Conservation (phyloP, 2,113 vertebrate species). For the Platysteira castanea region DNA sequence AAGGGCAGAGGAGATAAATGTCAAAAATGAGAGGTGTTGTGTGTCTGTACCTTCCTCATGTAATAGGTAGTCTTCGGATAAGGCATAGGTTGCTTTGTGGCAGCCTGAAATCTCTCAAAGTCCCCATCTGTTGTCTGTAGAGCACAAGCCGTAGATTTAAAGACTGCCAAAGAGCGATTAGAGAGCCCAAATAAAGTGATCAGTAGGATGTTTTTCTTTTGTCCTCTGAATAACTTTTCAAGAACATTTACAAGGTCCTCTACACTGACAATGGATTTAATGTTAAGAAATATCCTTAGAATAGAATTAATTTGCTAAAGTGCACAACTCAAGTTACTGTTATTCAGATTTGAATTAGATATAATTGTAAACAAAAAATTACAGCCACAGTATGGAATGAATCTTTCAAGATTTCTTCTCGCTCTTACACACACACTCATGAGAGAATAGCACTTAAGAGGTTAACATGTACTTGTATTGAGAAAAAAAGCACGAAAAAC, state of each 20-base stretch:
- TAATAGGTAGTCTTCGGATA: not conserved
- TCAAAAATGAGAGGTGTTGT: not conserved
- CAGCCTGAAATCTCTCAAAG: not conserved
- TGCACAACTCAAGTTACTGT: not conserved
- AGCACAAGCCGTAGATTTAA: not conserved
- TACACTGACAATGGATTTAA: not conserved
- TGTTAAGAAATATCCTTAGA: not conserved
- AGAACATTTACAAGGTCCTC: not conserved
- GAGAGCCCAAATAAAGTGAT: not conserved
- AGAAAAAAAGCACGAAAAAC: not conserved
- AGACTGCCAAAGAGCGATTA: not conserved
- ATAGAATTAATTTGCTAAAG: not conserved
- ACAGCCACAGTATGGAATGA: not conserved
- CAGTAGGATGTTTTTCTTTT: not conserved
- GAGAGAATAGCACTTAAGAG: not conserved
- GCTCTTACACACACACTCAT: fast-evolving
- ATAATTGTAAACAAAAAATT: not conserved
- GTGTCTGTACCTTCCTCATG: not conserved
- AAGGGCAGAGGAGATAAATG: not conserved
- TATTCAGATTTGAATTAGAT: not conserved
- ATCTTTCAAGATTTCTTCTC: not conserved
- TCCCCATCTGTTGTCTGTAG: fast-evolving
- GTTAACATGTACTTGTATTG: not conserved
- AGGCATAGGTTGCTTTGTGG: not conserved
- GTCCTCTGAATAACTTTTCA: not conserved